phyloP scores from a whole-genome alignment of 2,888 invertebrate genomes.

The Agrochola circellaris region DNA sequence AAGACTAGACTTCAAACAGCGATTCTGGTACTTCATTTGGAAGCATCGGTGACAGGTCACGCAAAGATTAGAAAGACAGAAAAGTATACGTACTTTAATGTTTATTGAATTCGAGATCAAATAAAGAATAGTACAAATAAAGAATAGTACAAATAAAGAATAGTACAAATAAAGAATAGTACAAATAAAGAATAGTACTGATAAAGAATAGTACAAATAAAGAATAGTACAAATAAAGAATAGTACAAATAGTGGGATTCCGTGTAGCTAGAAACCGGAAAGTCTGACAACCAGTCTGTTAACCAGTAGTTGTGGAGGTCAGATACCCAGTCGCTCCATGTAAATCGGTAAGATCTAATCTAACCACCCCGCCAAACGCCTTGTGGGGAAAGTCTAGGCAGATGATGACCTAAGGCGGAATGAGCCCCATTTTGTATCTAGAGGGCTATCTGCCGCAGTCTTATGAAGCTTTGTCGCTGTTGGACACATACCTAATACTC shows the following conservation, averaged over 20 bases:
- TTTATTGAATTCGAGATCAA: background rate
- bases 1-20: background rate
- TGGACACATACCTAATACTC: background rate
- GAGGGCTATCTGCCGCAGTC: background rate
- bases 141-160: background rate
- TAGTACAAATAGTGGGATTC: background rate
- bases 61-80: background rate
- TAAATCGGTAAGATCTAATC: background rate
- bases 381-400: background rate
- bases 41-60: background rate
- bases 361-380: background rate
- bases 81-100: background rate
- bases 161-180: background rate
- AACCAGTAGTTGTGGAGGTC: background rate
- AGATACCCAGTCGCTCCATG: background rate
- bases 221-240: background rate
- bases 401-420: background rate
- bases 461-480: background rate
- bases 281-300: background rate
- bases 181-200: no score
- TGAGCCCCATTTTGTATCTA: background rate
- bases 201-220: no score
- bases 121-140: background rate
- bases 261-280: background rate
- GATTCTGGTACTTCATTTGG: background rate